A percentile compares a stretch with the other conserved stretches of the same genome.
phyloP scores from a whole-genome alignment of 2,888 invertebrate species.

The Itoplectis maculator region DNA sequence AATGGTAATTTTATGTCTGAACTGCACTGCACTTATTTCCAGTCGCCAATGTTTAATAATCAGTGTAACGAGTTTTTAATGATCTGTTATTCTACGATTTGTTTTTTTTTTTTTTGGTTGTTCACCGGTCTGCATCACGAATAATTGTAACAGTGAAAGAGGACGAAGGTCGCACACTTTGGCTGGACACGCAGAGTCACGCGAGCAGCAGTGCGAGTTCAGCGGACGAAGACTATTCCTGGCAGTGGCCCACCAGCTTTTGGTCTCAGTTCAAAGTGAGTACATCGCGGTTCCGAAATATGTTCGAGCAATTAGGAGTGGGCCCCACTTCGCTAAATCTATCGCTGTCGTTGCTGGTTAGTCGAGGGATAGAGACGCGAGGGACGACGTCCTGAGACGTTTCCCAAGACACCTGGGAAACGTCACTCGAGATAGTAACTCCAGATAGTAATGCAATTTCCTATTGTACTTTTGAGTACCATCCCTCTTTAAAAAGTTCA shows the following conservation, averaged over 20 bases:
- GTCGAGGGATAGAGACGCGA: slow-evolving; percentile 33
- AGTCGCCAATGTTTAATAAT: not conserved
- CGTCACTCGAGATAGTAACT: not conserved
- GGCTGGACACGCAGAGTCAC: slow-evolving; percentile 90
- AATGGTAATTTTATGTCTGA: slow-evolving; percentile 3
- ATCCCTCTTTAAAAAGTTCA: no score
- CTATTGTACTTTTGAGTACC: slow-evolving; percentile 36
- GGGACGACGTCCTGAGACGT: slow-evolving; percentile 38
- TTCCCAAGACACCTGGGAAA: slow-evolving; percentile 28
- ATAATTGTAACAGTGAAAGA: slow-evolving; percentile 85
- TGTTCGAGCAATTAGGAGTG: slow-evolving; percentile 41
- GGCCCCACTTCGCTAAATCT: slow-evolving; percentile 14
- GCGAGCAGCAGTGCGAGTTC: slow-evolving; percentile 88
- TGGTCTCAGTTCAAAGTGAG: slow-evolving; percentile 90
- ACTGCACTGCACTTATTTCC: not conserved
- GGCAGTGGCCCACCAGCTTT: slow-evolving; percentile 92
- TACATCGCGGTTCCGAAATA: slow-evolving; percentile 54
- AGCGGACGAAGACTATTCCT: slow-evolving; percentile 88
- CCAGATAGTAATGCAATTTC: slow-evolving; percentile 40
- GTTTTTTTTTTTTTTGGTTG: not conserved
- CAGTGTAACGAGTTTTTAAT: slow-evolving; percentile 23
- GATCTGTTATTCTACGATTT: not conserved
- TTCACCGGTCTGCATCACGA: not conserved
- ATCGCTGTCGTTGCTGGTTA: slow-evolving; percentile 37
- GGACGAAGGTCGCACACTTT: slow-evolving; percentile 88